Percentiles rank a stretch among this genome's conserved stretches.
Conservation (phyloP, 2,888 invertebrate species). For the Hedya salicella region DNA sequence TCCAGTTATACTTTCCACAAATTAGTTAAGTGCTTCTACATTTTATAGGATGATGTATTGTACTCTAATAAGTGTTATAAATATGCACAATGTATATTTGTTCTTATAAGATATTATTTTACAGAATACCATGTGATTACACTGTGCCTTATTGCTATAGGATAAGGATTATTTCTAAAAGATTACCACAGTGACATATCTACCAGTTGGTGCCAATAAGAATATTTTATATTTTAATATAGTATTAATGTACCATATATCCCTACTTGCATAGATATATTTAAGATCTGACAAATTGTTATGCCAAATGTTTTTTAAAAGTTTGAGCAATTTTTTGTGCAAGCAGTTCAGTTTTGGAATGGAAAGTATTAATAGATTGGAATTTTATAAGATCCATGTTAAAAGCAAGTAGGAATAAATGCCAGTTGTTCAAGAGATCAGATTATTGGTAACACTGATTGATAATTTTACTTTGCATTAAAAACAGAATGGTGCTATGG, state of each 20-base stretch:
- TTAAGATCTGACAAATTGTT: not conserved
- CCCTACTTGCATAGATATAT: conserved; percentile 2
- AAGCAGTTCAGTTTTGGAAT: too few relatives aligned
- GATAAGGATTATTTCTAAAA: conserved; percentile 47
- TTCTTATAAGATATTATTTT: conserved; percentile 46
- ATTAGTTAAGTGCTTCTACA: conserved; percentile 26
- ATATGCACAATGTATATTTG: conserved; percentile 33
- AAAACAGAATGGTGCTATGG: not conserved
- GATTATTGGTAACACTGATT: conserved; percentile 19
- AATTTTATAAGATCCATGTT: not conserved
- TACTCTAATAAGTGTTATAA: conserved; percentile 18
- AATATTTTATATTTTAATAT: conserved; percentile 49
- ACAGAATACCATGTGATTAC: conserved; percentile 62
- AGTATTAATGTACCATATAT: conserved; percentile 24
- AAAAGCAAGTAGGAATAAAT: not conserved
- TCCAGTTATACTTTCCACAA: conserved; percentile 40
- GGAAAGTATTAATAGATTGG: not conserved
- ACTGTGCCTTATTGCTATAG: conserved; percentile 71
- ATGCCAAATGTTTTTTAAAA: too few relatives aligned
- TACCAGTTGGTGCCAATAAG: conserved; percentile 76
- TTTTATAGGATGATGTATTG: conserved; percentile 27
- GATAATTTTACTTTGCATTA: not conserved
- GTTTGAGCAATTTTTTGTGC: too few relatives aligned
- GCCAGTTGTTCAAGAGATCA: not conserved
- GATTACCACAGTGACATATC: conserved; percentile 50